Evolutionary conservation across 2,888 invertebrate genomes (phyloP), one percentile per base, ranked within the genome.

Genomic region (Nasonovia ribisnigri): DNA sequence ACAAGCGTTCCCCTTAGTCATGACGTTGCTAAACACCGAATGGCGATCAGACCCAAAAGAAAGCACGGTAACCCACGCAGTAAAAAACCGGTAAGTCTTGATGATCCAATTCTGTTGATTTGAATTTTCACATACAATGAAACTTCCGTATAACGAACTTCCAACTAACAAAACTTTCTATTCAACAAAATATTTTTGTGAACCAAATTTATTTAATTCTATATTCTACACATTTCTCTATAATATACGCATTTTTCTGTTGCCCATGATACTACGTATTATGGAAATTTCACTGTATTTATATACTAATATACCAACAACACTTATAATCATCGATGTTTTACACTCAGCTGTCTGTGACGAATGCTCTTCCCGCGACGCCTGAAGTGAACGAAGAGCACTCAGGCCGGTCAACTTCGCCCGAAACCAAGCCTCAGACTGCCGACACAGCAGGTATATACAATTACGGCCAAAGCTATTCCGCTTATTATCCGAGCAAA

Each of bases 11-110:
- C 94, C 77, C 90, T 98, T 95, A 97, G 97, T 95, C 98, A 98
- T 96, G 97, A 97, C 94, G 98, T 98, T 89, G 98, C 98, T 94
- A 97, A 97, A 95, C 98, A 98, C 96, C 97, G 97, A 96, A 98
- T 98, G 96, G 97, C 98, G 90, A 97, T 98, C 94, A 96, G 97
- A 89, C 98, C 98, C 48, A 97, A 97, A 94, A 96, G 97, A 95
- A 98, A 97, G 94, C 97, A 97, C 95, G 97, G 97, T 94, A 97
- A 97, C 51, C 97, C 97, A 11, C 96, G 97, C 91, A 96, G 97
- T 95, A 97, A 97, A 95, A 96, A 96, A 94, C 96, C 96, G 96
- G 96, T 96, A 95, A 95, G 95, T 86, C 43, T 51, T 46, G 84
- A 84, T 46, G 46, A 42, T 46, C 13, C 20, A n/a, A 20, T 48